Evolutionary conservation across 2,797 vertebrate species (phyloP), one percentile per base, ranked within the genome.

Genomic region (Eulemur mongoz): DNA sequence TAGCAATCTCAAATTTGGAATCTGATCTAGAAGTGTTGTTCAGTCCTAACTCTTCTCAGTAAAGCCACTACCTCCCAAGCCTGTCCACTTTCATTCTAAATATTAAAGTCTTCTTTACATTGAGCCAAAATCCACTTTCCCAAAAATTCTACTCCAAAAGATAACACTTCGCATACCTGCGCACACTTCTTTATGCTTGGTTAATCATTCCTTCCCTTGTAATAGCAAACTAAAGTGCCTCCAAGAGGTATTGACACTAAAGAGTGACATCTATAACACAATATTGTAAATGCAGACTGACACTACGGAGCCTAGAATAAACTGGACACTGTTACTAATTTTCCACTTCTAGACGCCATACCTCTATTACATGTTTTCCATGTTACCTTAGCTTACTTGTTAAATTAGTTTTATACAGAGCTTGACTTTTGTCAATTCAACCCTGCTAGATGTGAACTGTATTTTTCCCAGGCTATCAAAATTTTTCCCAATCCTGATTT

Each of bases 201-300:
- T 61, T 94, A 67, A 81, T 93, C 72, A 91, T 73, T 95, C 14
- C 67, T 75, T 87, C 78, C 43, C 50, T 40, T 52, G 82, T 18
- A 85, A 1, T 35, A 35, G 43, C 63, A 81, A 94, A 81, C 9
- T 67, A 67, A 88, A 72, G 18, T 73, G 48, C 61, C 50, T 78
- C 25, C 11, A 73, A 86, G 48, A 91, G 57, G 43, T 32, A 79
- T 0, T 59, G n/a, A 13, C 59, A 78, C 27, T 73, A 76, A 65
- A 96, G 2, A 96, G 32, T 93, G 72, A 87, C 25, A 95, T 50
- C 54, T 40, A 43, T 69, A 96, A 91, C 57, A 96, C 38, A 93
- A 61, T 79, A 91, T 1, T 73, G 13, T 61, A 88, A 7, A 81
- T 38, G 35, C 4, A 92, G 30, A 69, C 3, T 59, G 43, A 95